Evolutionary conservation across 2,113 vertebrate genomes (phyloP).

Genomic region (Lamprotornis superbus): DNA sequence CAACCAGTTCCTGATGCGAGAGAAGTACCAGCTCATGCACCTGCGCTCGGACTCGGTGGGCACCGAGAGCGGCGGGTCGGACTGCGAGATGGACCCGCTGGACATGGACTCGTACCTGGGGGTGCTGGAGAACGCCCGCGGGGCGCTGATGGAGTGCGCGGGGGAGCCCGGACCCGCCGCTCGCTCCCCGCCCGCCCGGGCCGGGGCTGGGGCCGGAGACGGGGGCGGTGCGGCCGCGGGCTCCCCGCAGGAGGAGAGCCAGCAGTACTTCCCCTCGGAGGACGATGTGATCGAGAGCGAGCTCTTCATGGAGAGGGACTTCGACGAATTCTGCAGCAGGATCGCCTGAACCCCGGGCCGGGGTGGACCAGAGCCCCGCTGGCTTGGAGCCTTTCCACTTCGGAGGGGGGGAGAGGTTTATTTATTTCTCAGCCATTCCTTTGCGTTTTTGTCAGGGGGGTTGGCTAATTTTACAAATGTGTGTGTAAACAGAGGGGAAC

Average conservation of each 20-base stretch:
- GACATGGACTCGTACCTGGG: conserved; percentile 88
- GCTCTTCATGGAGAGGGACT: conserved; percentile 87
- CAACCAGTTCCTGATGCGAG: conserved; percentile 89
- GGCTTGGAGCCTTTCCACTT: background rate
- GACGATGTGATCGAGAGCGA: conserved; percentile 84
- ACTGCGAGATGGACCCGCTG: conserved; percentile 81
- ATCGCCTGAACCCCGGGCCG: conserved; percentile 48
- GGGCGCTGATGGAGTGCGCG: conserved; percentile 78
- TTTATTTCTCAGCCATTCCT: conserved; percentile 9
- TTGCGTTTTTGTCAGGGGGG: conserved; percentile 40
- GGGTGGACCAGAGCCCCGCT: too few species aligned
- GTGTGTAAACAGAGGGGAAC: background rate
- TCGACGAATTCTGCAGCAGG: conserved; percentile 82
- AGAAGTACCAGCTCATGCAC: conserved; percentile 87
- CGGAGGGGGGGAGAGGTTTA: background rate
- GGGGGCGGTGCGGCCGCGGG: background rate
- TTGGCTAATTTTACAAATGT: background rate
- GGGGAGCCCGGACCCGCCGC: background rate
- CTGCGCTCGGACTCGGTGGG: conserved; percentile 86
- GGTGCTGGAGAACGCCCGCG: conserved; percentile 84
- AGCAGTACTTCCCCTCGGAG: conserved; percentile 88
- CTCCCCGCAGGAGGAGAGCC: conserved; percentile 77
- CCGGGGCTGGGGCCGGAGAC: background rate
- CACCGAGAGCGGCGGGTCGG: conserved; percentile 82
- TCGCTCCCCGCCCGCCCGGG: background rate